Conservation (phyloP, 1,140 invertebrate species). For the Sarcophaga peregrina region DNA sequence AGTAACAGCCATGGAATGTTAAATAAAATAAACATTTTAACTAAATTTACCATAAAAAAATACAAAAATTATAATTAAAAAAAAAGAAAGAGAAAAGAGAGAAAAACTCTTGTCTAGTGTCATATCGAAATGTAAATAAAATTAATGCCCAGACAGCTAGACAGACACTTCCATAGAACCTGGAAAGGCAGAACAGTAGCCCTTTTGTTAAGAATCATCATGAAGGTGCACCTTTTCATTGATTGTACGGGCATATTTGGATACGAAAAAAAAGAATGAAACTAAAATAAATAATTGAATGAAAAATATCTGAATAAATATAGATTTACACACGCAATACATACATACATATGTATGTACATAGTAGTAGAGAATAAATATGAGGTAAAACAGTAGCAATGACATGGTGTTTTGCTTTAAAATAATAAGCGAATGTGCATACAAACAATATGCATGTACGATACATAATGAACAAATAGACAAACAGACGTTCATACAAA, state of each 20-base stretch:
- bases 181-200: background rate
- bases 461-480: background rate
- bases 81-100: too few relatives aligned
- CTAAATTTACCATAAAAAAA: background rate
- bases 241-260: background rate
- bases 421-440: background rate
- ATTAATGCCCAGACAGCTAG: background rate
- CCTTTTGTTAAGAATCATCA: background rate
- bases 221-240: conserved; percentile 5
- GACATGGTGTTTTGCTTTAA: conserved; percentile 21
- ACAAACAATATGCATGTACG: background rate
- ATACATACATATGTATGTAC: too few relatives aligned
- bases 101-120: conserved; percentile 2
- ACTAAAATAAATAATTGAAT: background rate
- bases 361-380: background rate
- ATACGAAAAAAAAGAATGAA: background rate
- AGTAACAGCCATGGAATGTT: background rate
- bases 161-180: background rate
- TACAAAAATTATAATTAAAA: too few relatives aligned
- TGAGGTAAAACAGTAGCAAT: conserved; percentile 7
- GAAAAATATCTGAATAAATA: background rate
- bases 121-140: background rate
- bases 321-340: background rate
- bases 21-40: conserved; percentile 16
- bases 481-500: background rate